Evolutionary conservation across 2,888 invertebrate species (phyloP), one percentile per base, ranked within the genome.

Genomic region (Drosophila helvetica): DNA sequence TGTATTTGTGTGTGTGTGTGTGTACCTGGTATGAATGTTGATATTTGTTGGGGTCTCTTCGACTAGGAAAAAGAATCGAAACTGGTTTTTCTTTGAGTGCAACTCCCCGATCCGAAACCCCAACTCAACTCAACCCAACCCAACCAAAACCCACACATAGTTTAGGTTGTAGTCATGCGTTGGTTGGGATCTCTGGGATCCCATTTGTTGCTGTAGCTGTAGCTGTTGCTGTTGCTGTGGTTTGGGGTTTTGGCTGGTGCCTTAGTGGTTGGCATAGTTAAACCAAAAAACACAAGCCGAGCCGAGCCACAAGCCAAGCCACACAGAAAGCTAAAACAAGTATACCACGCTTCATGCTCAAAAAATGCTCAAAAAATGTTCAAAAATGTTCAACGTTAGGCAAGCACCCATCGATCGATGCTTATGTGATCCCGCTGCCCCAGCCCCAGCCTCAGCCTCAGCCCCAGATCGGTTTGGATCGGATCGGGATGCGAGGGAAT

Each of bases 321-420:
- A 74, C 76, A 74, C 64, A 74, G 79, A 68, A 76, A 67, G 75
- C 86, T 78, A 77, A 86, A 86, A 80, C 83, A 86, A 80, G 83
- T 86, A 86, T 83, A 80, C 86, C 83, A 83, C 83, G 83, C 83
- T 86, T 80, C 83, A 83, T 83, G 86, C 80, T 73, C 77, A 54
- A 27, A 27, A 27, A 27, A 27, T 27, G 55, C 33, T 33, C 47
- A 53, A 47, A 22, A 22, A 22, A 22, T 22, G 55, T 47, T 33
- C 53, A 27, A 27, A 27, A 27, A 8, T 27, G 55, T 47, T 33
- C 38, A 53, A 47, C 78, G 79, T 83, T 86, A 72, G 86, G 83
- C 80, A 86, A 86, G 75, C 38, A 38, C 38, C 80, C 53, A 82
- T 81, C 79, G 82, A 82, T 81, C 79, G 82, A 82, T 82, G 81